Evolutionary conservation across 2,888 invertebrate genomes (phyloP).

Genomic region (Tuberolachnus salignus): DNA sequence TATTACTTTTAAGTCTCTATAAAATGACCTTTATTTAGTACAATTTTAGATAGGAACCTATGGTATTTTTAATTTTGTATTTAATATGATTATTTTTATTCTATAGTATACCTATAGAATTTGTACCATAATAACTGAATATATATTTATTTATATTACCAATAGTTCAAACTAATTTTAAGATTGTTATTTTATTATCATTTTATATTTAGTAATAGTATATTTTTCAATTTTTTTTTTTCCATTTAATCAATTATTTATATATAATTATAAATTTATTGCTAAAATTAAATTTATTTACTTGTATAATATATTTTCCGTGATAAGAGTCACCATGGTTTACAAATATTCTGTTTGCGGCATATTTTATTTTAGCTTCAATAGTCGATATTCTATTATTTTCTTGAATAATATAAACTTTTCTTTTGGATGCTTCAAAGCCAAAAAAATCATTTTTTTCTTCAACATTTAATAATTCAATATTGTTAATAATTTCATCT

Average conservation of each 20-base stretch:
- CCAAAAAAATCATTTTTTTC: constrained; percentile 52
- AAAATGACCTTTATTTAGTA: too few species aligned
- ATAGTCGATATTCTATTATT: constrained; percentile 26
- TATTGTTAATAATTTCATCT: constrained; percentile 44
- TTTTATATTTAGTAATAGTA: too few species aligned
- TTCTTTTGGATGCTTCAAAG: constrained; percentile 50
- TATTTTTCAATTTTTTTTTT: too few species aligned
- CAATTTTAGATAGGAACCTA: too few species aligned
- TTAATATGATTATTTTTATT: too few species aligned
- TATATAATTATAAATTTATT: too few species aligned
- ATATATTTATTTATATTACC: not conserved
- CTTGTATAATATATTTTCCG: constrained; percentile 49
- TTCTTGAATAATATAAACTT: constrained; percentile 31
- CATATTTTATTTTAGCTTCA: constrained; percentile 39
- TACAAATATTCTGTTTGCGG: constrained; percentile 35
- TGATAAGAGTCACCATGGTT: constrained; percentile 53
- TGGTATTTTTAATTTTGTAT: not conserved
- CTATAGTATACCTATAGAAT: too few species aligned
- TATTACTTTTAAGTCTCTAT: too few species aligned
- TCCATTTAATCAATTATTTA: too few species aligned
- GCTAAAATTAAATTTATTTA: constrained; percentile 1
- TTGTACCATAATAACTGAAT: too few species aligned
- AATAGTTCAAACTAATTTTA: too few species aligned
- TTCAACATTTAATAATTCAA: not conserved
- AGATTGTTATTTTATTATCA: too few species aligned